Evolutionary conservation across 2,888 invertebrate species (phyloP), one percentile per base, ranked within the genome.

Genomic region (Stegophylla sp.): DNA sequence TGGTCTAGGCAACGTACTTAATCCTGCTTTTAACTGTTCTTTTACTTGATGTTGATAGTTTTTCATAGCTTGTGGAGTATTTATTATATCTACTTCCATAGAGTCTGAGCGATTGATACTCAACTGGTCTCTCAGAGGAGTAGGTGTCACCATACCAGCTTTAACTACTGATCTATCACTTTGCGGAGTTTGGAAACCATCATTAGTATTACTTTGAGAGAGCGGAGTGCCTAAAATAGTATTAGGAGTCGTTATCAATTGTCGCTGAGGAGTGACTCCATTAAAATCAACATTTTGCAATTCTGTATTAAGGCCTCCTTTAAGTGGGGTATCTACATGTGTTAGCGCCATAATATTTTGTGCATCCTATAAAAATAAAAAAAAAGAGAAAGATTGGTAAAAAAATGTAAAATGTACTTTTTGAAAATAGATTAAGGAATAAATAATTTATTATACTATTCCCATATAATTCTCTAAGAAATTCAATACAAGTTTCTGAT

Each of bases 341-440:
- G 96, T 96, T 26, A 99, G 88, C 0, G 98, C 98, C 95, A 99
- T 97, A 86, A 99, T 94, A 86, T 99, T 98, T 87, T 98, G 97
- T 0, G 98, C 98, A 88, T 98, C 98, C 91, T 97, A 92, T 83
- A 94, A 77, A 72, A 74, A 72, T 17, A 61, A 81, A 17, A 61
- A 75, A 41, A 82, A n/a, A n/a, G n/a, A n/a, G n/a, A n/a, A n/a
- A n/a, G n/a, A n/a, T n/a, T n/a, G n/a, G n/a, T 97, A 92, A 82
- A 94, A 77, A 72, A 74, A 72, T 17, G 56, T 77, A 17, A 61
- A 75, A 75, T 77, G 34, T 34, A 34, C 34, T 5, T 34, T 34
- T 34, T 34, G 3, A 5, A 0, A 56, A 20, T 10, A 20, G 20
- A 56, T 56, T 34, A 5, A 34, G 34, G 34, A 34, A 34, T 5